Conservation (phyloP, 2,888 invertebrate species). For the Isoperla grammatica region DNA sequence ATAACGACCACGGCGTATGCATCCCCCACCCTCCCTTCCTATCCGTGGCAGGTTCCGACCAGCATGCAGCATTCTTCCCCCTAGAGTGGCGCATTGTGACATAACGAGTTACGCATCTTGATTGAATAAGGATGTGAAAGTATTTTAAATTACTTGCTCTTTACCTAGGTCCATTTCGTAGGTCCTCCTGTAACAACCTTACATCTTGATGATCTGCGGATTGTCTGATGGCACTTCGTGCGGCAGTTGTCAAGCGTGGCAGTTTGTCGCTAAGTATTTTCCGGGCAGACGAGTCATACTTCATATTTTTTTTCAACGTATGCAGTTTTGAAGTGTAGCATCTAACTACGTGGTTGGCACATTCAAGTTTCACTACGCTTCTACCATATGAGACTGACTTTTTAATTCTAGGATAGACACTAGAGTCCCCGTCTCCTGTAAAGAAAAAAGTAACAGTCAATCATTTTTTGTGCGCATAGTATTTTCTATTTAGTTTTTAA, state of each 20-base stretch:
- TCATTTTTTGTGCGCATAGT: neutral
- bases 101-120: no score
- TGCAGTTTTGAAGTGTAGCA: neutral
- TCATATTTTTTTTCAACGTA: neutral
- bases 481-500: neutral
- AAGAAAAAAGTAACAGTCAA: neutral
- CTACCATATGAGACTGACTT: neutral
- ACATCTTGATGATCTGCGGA: neutral
- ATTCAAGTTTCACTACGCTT: neutral
- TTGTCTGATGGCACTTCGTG: neutral
- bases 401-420: neutral
- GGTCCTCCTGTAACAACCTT: neutral
- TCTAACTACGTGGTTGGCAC: slow-evolving; percentile 2
- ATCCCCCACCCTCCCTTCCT: no score
- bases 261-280: neutral
- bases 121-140: neutral
- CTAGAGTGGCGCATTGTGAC: no score
- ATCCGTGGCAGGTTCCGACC: no score
- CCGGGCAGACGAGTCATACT: neutral
- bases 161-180: neutral
- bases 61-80: no score
- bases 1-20: no score
- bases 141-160: neutral
- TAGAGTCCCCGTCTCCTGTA: slow-evolving; percentile 8
- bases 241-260: neutral